phyloP scores from a whole-genome alignment of 2,888 invertebrate species.

The Venusia cambrica region DNA sequence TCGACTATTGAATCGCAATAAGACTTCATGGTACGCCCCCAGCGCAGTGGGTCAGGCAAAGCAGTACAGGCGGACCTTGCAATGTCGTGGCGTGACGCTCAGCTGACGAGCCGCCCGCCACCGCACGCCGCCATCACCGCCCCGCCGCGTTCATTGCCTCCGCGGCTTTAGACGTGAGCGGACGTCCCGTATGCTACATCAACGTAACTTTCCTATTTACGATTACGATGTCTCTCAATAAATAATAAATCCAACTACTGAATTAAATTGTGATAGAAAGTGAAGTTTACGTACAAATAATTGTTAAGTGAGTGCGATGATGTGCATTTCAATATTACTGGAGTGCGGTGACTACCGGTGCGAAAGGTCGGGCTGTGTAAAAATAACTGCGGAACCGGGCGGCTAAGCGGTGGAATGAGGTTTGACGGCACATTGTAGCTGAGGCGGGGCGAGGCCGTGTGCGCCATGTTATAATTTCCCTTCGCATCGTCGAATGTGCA shows the following conservation, averaged over 20 bases:
- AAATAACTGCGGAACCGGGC: conserved; percentile 81
- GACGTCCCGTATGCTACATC: conserved; percentile 55
- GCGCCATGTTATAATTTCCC: conserved; percentile 80
- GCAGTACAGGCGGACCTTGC: conserved; percentile 79
- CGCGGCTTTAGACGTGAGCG: conserved; percentile 81
- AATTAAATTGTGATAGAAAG: conserved; percentile 39
- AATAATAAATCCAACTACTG: conserved; percentile 17
- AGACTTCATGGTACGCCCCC: too few species aligned
- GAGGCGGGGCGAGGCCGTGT: conserved; percentile 78
- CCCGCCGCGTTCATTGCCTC: conserved; percentile 86
- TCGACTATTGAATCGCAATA: too few species aligned
- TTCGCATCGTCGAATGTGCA: conserved; percentile 77
- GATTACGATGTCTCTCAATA: conserved; percentile 29
- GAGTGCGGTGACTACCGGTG: conserved; percentile 78
- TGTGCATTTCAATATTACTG: conserved; percentile 59
- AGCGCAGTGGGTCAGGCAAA: conserved; percentile 75
- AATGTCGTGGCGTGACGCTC: conserved; percentile 82
- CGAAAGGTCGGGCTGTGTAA: conserved; percentile 81
- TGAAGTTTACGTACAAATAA: conserved; percentile 36
- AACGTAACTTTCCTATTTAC: conserved; percentile 38
- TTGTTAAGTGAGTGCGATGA: conserved; percentile 63
- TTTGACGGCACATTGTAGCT: conserved; percentile 79
- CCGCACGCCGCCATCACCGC: conserved; percentile 70
- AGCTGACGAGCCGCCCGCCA: conserved; percentile 74
- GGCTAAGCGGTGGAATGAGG: conserved; percentile 79